Percentiles rank a stretch among this genome's conserved stretches.
Evolutionary conservation across 2,888 invertebrate genomes (phyloP).

Genomic region (Brenthis daphne): DNA sequence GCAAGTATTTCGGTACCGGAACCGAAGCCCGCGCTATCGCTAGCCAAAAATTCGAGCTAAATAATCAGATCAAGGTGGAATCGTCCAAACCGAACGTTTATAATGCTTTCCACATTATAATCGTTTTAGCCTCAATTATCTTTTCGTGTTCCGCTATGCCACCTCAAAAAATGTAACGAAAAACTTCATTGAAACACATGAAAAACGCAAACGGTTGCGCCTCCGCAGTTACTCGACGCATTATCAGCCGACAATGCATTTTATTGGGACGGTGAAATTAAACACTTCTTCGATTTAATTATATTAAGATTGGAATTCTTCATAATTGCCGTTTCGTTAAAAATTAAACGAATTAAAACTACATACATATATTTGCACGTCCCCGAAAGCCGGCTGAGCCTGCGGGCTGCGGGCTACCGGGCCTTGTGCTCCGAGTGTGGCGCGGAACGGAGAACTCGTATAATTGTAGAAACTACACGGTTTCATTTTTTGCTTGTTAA

Average conservation of each 20-base stretch:
- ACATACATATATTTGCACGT: not conserved
- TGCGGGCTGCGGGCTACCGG: conserved; percentile 5
- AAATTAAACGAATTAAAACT: not conserved
- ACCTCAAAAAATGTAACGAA: conserved; percentile 22
- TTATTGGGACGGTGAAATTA: conserved; percentile 3
- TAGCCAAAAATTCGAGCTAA: conserved; percentile 67
- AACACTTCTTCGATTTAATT: conserved; percentile 11
- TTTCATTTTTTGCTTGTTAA: conserved; percentile 16
- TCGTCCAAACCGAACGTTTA: conserved; percentile 32
- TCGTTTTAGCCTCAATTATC: conserved; percentile 43
- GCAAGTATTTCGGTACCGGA: conserved; percentile 75
- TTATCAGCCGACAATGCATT: not conserved
- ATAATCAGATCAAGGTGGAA: conserved; percentile 74
- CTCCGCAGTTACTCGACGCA: conserved; percentile 10
- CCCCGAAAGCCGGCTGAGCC: conserved; percentile 1
- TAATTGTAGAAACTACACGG: conserved; percentile 19
- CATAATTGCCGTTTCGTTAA: conserved; percentile 9
- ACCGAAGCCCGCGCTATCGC: conserved; percentile 61
- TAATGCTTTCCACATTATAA: conserved; percentile 44
- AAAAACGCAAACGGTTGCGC: conserved; percentile 23
- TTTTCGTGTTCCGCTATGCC: conserved; percentile 30
- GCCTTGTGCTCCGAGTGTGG: conserved; percentile 3
- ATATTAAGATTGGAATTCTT: conserved; percentile 16
- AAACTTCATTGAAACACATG: conserved; percentile 24
- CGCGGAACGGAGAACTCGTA: conserved; percentile 22